Evolutionary conservation across 2,888 invertebrate genomes (phyloP).

Genomic region (Tenodera sinensis): DNA sequence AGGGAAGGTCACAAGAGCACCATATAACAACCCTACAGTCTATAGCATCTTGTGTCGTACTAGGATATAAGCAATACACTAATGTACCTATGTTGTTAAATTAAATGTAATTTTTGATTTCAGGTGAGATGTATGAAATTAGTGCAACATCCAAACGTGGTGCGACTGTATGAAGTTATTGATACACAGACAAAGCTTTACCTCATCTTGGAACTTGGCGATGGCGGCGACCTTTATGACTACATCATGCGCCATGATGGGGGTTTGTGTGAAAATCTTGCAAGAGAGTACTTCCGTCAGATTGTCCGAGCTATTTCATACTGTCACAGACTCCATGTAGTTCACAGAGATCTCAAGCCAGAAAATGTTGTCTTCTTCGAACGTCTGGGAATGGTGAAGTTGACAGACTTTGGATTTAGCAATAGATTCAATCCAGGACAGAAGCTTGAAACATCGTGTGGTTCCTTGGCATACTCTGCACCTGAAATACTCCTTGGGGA

Average conservation of each 20-base stretch:
- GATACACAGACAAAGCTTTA: constrained; percentile 98
- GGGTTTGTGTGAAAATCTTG: constrained; percentile 78
- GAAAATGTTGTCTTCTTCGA: constrained; percentile 99
- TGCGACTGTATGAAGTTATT: constrained; percentile 96
- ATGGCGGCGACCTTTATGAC: constrained; percentile 98
- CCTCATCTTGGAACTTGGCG: constrained; percentile 93
- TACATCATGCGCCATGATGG: constrained; percentile 95
- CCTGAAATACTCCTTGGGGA: constrained; percentile 98
- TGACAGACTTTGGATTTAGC: constrained; percentile 98
- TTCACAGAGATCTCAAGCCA: constrained; percentile 93
- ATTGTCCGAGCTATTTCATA: constrained; percentile 97
- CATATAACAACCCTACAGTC: too few relatives aligned
- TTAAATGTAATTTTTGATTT: constrained; percentile 31
- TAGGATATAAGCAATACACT: too few relatives aligned
- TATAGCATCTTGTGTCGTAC: too few relatives aligned
- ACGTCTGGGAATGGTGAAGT: constrained; percentile 92
- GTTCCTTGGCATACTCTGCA: constrained; percentile 97
- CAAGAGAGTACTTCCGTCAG: constrained; percentile 91
- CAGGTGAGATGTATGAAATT: constrained; percentile 96
- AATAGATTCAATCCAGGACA: constrained; percentile 95
- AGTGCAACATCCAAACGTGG: constrained; percentile 98
- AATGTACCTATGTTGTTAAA: too few relatives aligned
- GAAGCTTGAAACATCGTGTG: constrained; percentile 96
- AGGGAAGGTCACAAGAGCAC: too few relatives aligned
- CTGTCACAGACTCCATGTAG: constrained; percentile 89